Percentiles rank a stretch among this genome's conserved stretches.
phyloP scores from a whole-genome alignment of 1,140 invertebrate genomes.

The Onthophagus taurus region DNA sequence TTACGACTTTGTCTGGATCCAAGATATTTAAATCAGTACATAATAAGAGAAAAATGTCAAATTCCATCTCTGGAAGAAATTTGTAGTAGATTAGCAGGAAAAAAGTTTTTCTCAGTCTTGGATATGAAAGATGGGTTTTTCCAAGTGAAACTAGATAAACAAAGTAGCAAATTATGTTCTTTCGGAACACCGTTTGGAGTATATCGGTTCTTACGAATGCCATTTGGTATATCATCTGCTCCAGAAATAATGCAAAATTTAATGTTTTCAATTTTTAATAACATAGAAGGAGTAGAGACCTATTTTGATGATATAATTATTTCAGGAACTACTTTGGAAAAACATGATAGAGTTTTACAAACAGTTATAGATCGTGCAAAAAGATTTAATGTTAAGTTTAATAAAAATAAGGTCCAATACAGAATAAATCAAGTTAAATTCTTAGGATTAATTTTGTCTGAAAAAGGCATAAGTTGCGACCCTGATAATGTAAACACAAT shows the following conservation, averaged over 20 bases:
- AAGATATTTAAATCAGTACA: neutral
- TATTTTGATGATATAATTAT: slow-evolving; percentile 38
- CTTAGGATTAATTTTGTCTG: too few relatives aligned
- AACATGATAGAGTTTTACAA: too few relatives aligned
- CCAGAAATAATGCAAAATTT: slow-evolving; percentile 33
- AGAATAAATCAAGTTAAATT: too few relatives aligned
- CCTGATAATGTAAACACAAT: too few relatives aligned
- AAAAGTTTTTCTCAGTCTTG: slow-evolving; percentile 17
- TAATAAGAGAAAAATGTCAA: neutral
- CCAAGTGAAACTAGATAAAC: slow-evolving; percentile 19
- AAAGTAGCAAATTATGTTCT: slow-evolving; percentile 24
- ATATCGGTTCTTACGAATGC: slow-evolving; percentile 13
- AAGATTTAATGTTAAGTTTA: too few relatives aligned
- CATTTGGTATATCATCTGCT: slow-evolving; percentile 36
- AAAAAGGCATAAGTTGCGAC: too few relatives aligned
- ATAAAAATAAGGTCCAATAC: too few relatives aligned
- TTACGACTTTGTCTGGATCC: slow-evolving; percentile 2
- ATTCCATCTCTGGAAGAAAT: slow-evolving; percentile 3
- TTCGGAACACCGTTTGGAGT: slow-evolving; percentile 21
- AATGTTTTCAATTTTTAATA: slow-evolving; percentile 31
- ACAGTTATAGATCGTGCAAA: too few relatives aligned
- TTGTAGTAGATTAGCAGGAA: slow-evolving; percentile 10
- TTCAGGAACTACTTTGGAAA: too few relatives aligned
- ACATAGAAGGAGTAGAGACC: slow-evolving; percentile 29
- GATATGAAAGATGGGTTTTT: too few relatives aligned